These are phyloP conservation scores for Caerostris extrusa DNA, from an alignment of 1,140 invertebrate species.

Conservation along the genomic window DNA sequence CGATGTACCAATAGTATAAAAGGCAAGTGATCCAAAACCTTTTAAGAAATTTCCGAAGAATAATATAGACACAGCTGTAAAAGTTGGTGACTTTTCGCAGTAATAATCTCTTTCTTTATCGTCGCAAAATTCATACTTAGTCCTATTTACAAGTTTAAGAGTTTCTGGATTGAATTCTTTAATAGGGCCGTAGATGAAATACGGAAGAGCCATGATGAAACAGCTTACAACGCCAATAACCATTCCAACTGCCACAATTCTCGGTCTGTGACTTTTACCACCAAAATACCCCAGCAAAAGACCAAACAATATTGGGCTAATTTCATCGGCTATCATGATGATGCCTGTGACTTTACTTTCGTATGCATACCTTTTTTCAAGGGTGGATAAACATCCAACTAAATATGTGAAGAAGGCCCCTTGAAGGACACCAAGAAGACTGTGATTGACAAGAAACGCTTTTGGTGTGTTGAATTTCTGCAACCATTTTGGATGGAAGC, in stretches of 20 bases:
- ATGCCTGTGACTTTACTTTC: constrained; percentile 88
- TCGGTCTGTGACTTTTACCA: constrained; percentile 86
- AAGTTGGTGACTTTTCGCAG: constrained; percentile 61
- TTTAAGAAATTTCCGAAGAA: constrained; percentile 78
- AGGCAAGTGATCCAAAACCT: constrained; percentile 88
- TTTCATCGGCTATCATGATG: constrained; percentile 79
- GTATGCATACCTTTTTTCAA: constrained; percentile 91
- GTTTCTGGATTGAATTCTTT: background rate
- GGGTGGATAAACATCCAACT: constrained; percentile 89
- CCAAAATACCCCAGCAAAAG: constrained; percentile 86
- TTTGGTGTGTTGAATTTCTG: constrained; percentile 89
- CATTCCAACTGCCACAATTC: constrained; percentile 88
- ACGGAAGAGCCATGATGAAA: constrained; percentile 86
- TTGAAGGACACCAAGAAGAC: constrained; percentile 88
- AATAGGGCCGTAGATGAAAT: constrained; percentile 86
- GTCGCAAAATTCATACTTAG: constrained; percentile 71
- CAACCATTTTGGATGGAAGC: constrained; percentile 82
- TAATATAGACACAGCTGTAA: constrained; percentile 70
- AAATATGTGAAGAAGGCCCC: constrained; percentile 89
- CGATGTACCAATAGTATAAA: constrained; percentile 93
- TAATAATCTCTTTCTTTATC: constrained; percentile 52
- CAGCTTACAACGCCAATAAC: constrained; percentile 87
- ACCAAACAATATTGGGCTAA: constrained; percentile 73
- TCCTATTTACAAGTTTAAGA: constrained; percentile 5
- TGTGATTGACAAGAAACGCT: constrained; percentile 88